Conservation (phyloP, 1,140 invertebrate species). For the Gonatopus flavifemur region DNA sequence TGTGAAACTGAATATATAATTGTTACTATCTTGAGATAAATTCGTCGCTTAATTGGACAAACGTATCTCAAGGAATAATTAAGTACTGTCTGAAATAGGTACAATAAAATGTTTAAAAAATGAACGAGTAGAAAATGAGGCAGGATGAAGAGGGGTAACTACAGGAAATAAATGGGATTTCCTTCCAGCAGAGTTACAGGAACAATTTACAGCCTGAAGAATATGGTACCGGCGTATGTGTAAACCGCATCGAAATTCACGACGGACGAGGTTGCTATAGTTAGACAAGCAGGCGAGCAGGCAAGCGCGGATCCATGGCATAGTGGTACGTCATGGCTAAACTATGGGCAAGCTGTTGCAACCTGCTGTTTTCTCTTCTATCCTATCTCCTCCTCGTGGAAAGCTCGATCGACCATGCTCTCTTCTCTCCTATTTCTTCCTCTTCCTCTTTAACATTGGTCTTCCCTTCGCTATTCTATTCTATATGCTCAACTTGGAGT, state of each 20-base stretch:
- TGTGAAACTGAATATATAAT: no score
- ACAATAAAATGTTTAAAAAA: background rate
- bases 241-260: conserved; percentile 47
- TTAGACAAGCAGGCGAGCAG: background rate
- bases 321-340: conserved; percentile 30
- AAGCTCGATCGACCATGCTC: background rate
- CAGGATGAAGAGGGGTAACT: conserved; percentile 9
- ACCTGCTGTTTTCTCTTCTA: conserved; percentile 32
- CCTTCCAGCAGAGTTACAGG: no score
- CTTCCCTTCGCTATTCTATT: background rate
- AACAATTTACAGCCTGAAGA: conserved; percentile 30
- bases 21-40: no score
- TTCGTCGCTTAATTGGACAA: no score
- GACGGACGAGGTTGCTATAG: conserved; percentile 9
- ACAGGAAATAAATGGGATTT: conserved; percentile 27
- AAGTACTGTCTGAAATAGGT: no score
- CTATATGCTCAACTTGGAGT: no score
- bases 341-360: conserved; percentile 54
- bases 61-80: no score
- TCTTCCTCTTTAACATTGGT: background rate
- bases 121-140: background rate
- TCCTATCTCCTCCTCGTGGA: conserved; percentile 1
- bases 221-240: conserved; percentile 25
- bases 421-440: background rate
- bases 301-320: conserved; percentile 7